A percentile compares a stretch with the other conserved stretches of the same genome.
phyloP scores from a whole-genome alignment of 2,113 vertebrate species.

The Astur gentilis region DNA sequence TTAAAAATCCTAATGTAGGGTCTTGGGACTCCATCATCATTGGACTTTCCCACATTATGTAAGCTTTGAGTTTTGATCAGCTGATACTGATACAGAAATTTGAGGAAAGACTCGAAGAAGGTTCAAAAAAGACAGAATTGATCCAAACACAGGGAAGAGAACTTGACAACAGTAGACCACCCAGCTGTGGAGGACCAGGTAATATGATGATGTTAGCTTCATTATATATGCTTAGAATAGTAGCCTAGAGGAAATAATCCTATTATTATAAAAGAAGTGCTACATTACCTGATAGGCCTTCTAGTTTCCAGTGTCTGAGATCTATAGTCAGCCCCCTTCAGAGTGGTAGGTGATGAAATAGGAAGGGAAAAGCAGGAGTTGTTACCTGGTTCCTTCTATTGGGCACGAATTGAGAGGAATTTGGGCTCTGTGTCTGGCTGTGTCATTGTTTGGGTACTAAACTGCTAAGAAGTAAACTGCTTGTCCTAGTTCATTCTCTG shows the following conservation, averaged over 20 bases:
- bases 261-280: neutral
- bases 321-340: neutral
- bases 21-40: neutral
- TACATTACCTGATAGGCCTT: neutral
- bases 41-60: neutral
- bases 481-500: neutral
- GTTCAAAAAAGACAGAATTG: neutral
- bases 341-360: neutral
- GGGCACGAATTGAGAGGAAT: neutral
- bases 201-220: neutral
- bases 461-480: neutral
- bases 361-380: neutral
- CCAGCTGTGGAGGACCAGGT: neutral
- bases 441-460: neutral
- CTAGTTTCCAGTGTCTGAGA: neutral
- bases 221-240: neutral
- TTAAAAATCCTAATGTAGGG: neutral
- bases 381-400: neutral
- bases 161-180: neutral
- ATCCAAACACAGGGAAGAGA: neutral
- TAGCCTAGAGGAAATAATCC: neutral
- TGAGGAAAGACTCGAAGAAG: neutral
- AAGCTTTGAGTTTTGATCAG: neutral
- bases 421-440: neutral
- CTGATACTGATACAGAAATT: neutral